phyloP scores from a whole-genome alignment of 2,888 invertebrate species.

The Acanthosepion esculentum region DNA sequence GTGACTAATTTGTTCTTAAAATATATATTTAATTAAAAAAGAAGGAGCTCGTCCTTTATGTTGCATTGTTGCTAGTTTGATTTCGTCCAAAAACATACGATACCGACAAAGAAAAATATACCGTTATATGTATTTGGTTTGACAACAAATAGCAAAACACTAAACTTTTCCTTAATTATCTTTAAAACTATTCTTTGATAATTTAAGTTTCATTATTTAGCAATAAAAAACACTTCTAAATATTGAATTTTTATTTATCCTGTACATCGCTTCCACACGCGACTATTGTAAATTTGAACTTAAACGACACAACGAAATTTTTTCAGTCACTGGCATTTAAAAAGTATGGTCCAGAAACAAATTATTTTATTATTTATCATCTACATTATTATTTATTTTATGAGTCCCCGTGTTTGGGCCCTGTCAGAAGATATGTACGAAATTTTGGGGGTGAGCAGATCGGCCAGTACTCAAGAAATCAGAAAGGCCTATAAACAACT shows the following conservation, averaged over 20 bases:
- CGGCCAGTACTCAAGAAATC: constrained; percentile 71
- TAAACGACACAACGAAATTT: not conserved
- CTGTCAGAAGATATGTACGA: constrained; percentile 68
- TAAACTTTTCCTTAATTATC: not conserved
- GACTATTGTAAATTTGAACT: not conserved
- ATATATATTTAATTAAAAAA: too few species aligned
- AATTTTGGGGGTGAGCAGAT: constrained; percentile 68
- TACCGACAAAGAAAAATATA: not conserved
- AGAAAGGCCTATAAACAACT: constrained; percentile 73
- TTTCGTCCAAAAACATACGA: not conserved
- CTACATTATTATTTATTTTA: not conserved
- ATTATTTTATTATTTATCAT: not conserved
- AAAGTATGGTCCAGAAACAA: not conserved
- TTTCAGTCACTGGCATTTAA: not conserved
- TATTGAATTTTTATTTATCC: not conserved
- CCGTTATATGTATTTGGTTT: not conserved
- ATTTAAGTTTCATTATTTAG: not conserved
- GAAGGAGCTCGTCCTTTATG: too few species aligned
- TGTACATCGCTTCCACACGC: too few species aligned
- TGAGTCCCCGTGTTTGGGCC: not conserved
- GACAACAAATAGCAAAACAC: not conserved
- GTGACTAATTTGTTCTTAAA: too few species aligned
- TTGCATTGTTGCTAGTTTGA: too few species aligned
- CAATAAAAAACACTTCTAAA: not conserved
- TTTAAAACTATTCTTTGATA: not conserved